Evolutionary conservation across 2,113 vertebrate species (phyloP), one percentile per base, ranked within the genome.

Genomic region (Romanogobio albipinnatus): DNA sequence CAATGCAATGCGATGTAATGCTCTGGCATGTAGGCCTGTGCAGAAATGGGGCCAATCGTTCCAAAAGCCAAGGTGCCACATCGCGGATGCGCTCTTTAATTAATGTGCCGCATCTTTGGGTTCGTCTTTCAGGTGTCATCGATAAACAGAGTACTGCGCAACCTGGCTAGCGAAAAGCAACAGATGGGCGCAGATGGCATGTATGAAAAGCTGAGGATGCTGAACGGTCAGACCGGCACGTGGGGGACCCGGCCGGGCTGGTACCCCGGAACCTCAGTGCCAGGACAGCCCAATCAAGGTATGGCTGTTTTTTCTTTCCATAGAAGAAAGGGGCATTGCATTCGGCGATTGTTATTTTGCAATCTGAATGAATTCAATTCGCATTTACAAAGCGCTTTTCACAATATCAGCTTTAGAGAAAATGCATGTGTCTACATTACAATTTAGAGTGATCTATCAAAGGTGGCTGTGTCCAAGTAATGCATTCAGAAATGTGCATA

Each of bases 161-260:
- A 99, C 96, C 95, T 99, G 96, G 96, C 96, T 95, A 99, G 96
- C 91, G 98, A 99, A 94, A 99, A 99, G 94, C 97, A 98, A 95
- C 98, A 97, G 94, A 97, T 98, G 96, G 97, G 97, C 86, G 95
- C 97, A 90, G 98, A 99, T 91, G 97, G 96, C 93, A 97, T 99
- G 96, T 99, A 99, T 93, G 98, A 99, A 94, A 99, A 99, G 94
- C 95, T 99, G 89, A 97, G 98, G 92, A 98, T 99, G 96, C 94
- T 99, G 91, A 98, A 98, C 78, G 97, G 96, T 83, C 98, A 99
- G 93, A 96, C 93, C 84, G 96, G 96, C 87, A 95, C 94, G 14
- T 99, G 98, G 98, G 97, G 96, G 86, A 97, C 97, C 76, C 96
- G 98, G 75, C 96, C 97, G 13, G 97, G 97, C 45, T 99, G 98